Evolutionary conservation across 2,113 vertebrate genomes (phyloP), one percentile per base, ranked within the genome.

Genomic region (Xiphorhynchus elegans): DNA sequence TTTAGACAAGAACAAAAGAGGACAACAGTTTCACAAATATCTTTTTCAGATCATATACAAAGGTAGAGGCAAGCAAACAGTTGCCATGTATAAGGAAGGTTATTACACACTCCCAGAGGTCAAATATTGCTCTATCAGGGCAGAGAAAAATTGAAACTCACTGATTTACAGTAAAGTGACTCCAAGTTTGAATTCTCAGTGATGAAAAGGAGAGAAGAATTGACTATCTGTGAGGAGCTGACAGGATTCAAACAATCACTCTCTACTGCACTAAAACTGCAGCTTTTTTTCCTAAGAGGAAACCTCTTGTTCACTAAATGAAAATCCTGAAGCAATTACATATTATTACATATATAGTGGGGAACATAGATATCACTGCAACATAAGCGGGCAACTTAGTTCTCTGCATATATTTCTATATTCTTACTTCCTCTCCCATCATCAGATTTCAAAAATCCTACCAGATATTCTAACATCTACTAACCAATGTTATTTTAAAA

Each of bases 1-100:
- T 93, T 97, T 98, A 83, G 44, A 74, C 59, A 24, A 26, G 15
- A 63, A 46, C 5, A 69, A 35, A 74, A 86, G 13, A 77, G 23
- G 76, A 52, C 18, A 21, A 11, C 9, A n/a, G 11, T 67, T 47
- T 37, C 25, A 50, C 7, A 46, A 60, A 37, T 11, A 7, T 8
- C 2, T 63, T 66, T 76, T 75, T 11, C 55, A 44, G 7, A 39
- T 63, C 9, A n/a, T 31, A 24, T 23, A 69, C 25, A 39, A 56
- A 75, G 11, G 28, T 28, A 92, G 31, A 64, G 7, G 7, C 28
- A 37, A 73, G 13, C 2, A 77, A 66, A 76, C 3, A 78, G n/a
- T 35, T 89, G 40, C 58, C 69, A 28, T 0, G 0, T 37, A 24
- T 56, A 64, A 73, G 13, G 29, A 82, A 58, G 26, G 56, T 64